A percentile compares a stretch with the other conserved stretches of the same genome.
Conservation (phyloP, 2,888 invertebrate genomes). For the Eupithecia dodoneata region DNA sequence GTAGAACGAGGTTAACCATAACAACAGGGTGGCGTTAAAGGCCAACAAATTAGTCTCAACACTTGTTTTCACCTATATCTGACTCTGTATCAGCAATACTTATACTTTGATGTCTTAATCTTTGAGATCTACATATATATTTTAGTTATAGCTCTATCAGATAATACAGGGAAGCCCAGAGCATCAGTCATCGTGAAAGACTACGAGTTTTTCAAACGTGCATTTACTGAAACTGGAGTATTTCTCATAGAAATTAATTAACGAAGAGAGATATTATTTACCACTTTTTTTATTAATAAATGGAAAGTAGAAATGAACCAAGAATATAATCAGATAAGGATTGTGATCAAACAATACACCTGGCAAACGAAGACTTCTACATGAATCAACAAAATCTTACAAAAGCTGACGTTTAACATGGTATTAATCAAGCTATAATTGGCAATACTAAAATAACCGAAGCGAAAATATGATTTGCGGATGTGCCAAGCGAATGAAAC, state of each 20-base stretch:
- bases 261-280: not conserved
- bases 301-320: not conserved
- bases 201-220: not conserved
- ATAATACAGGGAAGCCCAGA: not conserved
- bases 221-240: not conserved
- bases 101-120: not conserved
- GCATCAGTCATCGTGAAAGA: not conserved
- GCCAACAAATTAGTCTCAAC: not conserved
- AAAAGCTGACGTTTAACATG: not conserved
- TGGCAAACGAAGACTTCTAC: not conserved
- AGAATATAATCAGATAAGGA: not conserved
- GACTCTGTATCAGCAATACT: not conserved
- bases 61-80: not conserved
- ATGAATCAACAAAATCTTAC: slow-evolving; percentile 4
- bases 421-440: slow-evolving; percentile 36
- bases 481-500: slow-evolving; percentile 59
- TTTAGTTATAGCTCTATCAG: not conserved
- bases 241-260: not conserved
- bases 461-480: slow-evolving; percentile 50
- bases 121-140: not conserved
- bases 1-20: not conserved
- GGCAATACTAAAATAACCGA: slow-evolving; percentile 46
- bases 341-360: not conserved
- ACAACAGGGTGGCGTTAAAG: not conserved
- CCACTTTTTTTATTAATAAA: not conserved